Percentiles rank a stretch among this genome's conserved stretches.
Evolutionary conservation across 1,140 invertebrate species (phyloP).

Genomic region (Drosophila arizonae): DNA sequence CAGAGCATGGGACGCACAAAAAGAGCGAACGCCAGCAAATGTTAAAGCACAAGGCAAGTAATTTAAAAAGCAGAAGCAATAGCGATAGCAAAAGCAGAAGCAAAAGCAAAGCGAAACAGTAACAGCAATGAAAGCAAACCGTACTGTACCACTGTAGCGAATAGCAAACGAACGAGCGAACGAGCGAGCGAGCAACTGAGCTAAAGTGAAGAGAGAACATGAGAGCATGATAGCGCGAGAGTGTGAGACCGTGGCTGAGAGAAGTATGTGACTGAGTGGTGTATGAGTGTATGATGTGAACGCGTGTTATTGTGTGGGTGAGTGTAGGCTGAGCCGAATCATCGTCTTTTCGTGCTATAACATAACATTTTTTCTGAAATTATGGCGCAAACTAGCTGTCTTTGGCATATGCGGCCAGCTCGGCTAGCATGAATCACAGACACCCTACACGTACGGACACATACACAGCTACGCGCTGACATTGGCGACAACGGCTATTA

Average conservation of each 20-base stretch:
- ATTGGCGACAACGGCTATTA: constrained; percentile 7
- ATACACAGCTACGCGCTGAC: background rate
- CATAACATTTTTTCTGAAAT: constrained; percentile 42
- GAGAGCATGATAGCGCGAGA: background rate
- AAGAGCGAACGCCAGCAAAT: constrained; percentile 26
- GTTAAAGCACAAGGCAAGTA: constrained; percentile 35
- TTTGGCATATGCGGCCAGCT: constrained; percentile 23
- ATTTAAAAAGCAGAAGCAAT: constrained; percentile 45
- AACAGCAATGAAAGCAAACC: constrained; percentile 38
- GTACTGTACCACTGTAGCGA: constrained; percentile 49
- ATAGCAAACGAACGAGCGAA: constrained; percentile 13
- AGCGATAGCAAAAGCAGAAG: constrained; percentile 45
- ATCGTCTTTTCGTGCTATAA: constrained; percentile 30
- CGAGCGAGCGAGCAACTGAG: constrained; percentile 5
- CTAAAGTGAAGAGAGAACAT: constrained; percentile 2
- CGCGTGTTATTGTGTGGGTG: constrained; percentile 33
- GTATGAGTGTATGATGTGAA: constrained; percentile 7
- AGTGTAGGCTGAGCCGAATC: constrained; percentile 20
- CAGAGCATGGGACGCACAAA: background rate
- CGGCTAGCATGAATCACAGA: constrained; percentile 42
- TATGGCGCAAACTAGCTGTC: constrained; percentile 35
- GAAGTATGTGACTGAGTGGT: background rate
- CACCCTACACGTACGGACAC: constrained; percentile 18
- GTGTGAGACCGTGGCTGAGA: background rate
- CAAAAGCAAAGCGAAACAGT: constrained; percentile 22